phyloP scores from a whole-genome alignment of 2,113 vertebrate genomes.

The Trichomycterus rosablanca region DNA sequence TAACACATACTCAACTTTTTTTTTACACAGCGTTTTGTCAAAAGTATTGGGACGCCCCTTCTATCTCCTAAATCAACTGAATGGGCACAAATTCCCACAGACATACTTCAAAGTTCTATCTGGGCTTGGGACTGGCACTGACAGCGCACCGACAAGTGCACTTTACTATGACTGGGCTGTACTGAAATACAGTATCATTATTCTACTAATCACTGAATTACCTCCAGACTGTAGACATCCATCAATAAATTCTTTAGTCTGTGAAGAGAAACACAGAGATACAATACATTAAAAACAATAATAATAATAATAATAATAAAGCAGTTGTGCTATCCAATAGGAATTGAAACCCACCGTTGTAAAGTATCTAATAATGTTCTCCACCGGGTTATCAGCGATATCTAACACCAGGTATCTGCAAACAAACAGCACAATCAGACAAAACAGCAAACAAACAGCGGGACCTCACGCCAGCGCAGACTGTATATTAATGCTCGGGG shows the following conservation, averaged over 20 bases:
- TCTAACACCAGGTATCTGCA: conserved; percentile 97
- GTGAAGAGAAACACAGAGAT: conserved; percentile 23
- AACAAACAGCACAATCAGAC: conserved; percentile 9
- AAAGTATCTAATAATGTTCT: conserved; percentile 97
- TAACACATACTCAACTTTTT: too few species aligned
- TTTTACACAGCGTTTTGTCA: too few species aligned
- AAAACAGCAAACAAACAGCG: background rate
- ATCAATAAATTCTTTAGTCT: conserved; percentile 99
- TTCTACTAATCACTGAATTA: too few species aligned
- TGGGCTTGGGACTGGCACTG: too few species aligned
- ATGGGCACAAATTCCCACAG: too few species aligned
- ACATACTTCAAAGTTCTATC: too few species aligned
- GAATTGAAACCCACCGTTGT: conserved; percentile 77
- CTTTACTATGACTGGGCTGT: too few species aligned
- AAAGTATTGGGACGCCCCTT: too few species aligned
- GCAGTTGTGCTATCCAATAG: background rate
- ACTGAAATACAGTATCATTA: too few species aligned
- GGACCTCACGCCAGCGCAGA: background rate
- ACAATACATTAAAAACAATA: background rate
- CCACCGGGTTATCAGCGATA: conserved; percentile 98
- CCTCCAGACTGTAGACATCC: conserved; percentile 94
- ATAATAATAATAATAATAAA: background rate
- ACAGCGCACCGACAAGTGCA: too few species aligned
- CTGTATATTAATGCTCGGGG: too few species aligned
- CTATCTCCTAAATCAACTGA: too few species aligned